Conservation (phyloP, 1,140 invertebrate genomes). For the Archivesica marissinica region DNA sequence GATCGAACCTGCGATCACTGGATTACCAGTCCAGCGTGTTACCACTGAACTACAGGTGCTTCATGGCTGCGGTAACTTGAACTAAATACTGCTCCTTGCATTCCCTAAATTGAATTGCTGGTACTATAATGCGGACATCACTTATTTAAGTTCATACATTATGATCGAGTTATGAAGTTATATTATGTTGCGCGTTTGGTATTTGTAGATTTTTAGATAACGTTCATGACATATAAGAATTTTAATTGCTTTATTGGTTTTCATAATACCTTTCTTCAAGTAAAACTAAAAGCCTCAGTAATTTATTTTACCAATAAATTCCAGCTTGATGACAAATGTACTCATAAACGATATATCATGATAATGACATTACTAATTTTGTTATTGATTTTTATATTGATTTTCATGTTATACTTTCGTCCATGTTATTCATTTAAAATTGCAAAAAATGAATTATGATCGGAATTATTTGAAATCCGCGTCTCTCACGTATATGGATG, state of each 20-base stretch:
- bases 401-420: too few species aligned
- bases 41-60: too few species aligned
- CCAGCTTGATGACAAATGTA: conserved; percentile 1
- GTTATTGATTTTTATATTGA: too few species aligned
- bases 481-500: too few species aligned
- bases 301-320: background rate
- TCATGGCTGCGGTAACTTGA: too few species aligned
- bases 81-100: too few species aligned
- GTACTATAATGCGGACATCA: background rate
- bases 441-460: too few species aligned
- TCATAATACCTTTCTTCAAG: conserved; percentile 2
- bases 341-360: background rate
- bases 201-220: background rate
- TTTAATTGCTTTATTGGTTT: conserved; percentile 33
- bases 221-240: background rate
- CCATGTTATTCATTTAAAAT: too few species aligned
- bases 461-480: too few species aligned
- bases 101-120: too few species aligned
- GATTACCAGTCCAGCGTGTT: too few species aligned
- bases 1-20: too few species aligned
- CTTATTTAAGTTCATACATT: background rate
- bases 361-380: background rate
- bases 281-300: background rate
- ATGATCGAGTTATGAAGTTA: background rate
- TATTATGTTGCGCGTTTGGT: conserved; percentile 3